Conservation (phyloP, 2,797 vertebrate genomes). For the Fringilla coelebs region DNA sequence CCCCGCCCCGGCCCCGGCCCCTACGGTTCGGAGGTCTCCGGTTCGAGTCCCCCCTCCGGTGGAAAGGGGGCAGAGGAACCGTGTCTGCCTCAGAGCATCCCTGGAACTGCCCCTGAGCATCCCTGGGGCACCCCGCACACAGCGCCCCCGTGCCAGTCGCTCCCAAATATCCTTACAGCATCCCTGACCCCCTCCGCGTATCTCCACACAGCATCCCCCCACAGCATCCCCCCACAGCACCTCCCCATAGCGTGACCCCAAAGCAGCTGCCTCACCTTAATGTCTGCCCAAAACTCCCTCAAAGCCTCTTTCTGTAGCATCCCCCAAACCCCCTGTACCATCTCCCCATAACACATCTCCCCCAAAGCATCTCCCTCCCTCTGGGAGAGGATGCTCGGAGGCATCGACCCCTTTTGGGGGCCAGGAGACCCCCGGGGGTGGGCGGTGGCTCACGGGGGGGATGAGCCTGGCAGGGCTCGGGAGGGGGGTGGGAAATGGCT, state of each 20-base stretch:
- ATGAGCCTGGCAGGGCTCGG: background rate
- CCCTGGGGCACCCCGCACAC: no score
- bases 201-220: no score
- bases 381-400: background rate
- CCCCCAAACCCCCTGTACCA: background rate
- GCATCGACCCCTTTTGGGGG: background rate
- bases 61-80: accelerated
- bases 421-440: accelerated
- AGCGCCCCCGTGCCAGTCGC: background rate
- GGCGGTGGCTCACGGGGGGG: background rate
- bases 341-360: background rate
- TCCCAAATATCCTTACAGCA: background rate
- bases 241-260: background rate
- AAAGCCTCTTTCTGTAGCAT: background rate
- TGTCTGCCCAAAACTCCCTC: background rate
- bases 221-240: background rate
- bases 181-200: no score
- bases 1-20: accelerated
- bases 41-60: background rate
- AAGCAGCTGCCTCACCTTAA: background rate
- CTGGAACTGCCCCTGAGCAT: background rate
- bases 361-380: background rate
- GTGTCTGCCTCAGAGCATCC: no score
- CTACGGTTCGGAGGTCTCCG: accelerated
- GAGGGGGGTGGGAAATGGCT: background rate